Conservation (phyloP, 2,888 invertebrate genomes). For the Ernsta delagoae region DNA sequence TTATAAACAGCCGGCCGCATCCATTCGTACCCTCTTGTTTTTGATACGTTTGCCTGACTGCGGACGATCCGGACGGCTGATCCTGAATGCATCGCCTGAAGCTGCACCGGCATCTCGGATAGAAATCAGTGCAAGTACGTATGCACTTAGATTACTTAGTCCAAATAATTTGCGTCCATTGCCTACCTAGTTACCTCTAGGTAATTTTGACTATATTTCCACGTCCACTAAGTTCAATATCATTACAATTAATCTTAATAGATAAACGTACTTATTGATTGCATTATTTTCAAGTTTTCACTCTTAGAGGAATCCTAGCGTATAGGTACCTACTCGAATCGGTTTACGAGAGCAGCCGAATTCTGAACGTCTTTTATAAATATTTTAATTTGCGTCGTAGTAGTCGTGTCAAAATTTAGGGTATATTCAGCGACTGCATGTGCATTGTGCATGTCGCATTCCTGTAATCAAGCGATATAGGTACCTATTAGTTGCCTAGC, state of each 20-base stretch:
- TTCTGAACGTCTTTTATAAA: slow-evolving; percentile 13
- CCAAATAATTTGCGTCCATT: background rate
- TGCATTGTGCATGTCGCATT: slow-evolving; percentile 40
- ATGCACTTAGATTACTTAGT: slow-evolving; percentile 59
- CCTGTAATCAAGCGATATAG: slow-evolving; percentile 36
- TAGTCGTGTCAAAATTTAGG: slow-evolving; percentile 9
- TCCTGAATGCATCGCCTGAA: slow-evolving; percentile 58
- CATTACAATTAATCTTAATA: background rate
- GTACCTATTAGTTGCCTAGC: slow-evolving; percentile 41
- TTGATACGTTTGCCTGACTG: slow-evolving; percentile 60
- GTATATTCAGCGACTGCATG: slow-evolving; percentile 31
- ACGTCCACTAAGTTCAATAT: background rate
- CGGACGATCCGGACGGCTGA: slow-evolving; percentile 56
- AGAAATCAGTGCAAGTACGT: slow-evolving; percentile 68
- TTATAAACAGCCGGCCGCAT: slow-evolving; percentile 82
- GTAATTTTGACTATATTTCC: too few species aligned
- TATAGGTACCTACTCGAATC: slow-evolving; percentile 9
- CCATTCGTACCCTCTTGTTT: slow-evolving; percentile 69
- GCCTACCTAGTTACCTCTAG: too few species aligned
- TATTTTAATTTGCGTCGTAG: background rate
- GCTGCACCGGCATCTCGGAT: slow-evolving; percentile 53
- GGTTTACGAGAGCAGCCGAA: slow-evolving; percentile 33
- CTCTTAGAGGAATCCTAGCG: background rate
- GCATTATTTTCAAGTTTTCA: background rate
- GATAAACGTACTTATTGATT: background rate